Evolutionary conservation across 2,797 vertebrate genomes (phyloP).

Genomic region (Hypotaenidia okinawae): DNA sequence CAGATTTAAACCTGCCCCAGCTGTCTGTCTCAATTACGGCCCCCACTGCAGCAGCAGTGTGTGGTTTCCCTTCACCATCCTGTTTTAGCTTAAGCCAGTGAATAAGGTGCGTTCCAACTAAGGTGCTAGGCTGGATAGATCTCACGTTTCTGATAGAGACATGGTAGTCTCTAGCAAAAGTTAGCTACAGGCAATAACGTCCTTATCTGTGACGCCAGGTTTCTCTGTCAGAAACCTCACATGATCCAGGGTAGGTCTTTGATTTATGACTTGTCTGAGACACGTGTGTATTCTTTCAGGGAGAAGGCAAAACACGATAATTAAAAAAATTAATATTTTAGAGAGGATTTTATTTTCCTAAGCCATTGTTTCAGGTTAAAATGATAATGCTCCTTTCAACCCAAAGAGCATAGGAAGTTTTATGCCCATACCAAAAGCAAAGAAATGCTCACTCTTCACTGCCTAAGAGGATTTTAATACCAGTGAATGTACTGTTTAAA

Average conservation of each 20-base stretch:
- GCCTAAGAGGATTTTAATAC: neutral
- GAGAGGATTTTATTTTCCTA: neutral
- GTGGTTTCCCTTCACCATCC: neutral
- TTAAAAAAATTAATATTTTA: neutral
- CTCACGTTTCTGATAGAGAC: neutral
- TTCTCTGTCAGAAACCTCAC: neutral
- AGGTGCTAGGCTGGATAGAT: neutral
- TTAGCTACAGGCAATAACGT: neutral
- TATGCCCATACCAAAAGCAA: neutral
- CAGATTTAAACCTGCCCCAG: neutral
- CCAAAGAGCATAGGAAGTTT: neutral
- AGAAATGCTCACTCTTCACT: neutral
- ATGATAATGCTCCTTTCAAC: neutral
- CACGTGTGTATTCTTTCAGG: neutral
- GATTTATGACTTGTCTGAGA: neutral
- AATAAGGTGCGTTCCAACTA: neutral
- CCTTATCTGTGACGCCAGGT: neutral
- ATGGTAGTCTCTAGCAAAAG: neutral
- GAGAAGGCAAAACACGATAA: neutral
- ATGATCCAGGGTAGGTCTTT: neutral
- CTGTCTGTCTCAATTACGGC: neutral
- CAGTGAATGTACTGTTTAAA: neutral
- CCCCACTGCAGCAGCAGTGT: neutral
- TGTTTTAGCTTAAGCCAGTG: neutral
- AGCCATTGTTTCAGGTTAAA: conserved; percentile 4